Base-by-base conservation (phyloP, 2,888 invertebrate genomes). In the Volucella inanis region DNA sequence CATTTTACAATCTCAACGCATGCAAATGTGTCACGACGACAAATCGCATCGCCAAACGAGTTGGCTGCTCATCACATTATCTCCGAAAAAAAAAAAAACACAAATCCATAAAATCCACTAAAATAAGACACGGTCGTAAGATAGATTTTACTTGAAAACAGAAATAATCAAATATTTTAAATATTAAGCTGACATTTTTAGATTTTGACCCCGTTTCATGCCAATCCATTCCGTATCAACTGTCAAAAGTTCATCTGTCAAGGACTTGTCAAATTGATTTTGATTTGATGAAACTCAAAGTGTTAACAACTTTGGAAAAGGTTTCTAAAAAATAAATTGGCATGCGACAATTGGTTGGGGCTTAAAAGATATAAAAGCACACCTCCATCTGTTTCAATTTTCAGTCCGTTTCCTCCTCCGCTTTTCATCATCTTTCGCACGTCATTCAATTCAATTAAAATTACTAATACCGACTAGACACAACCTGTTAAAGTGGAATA, bases 401-500 rank as follows among this genome's bases (percentile, higher is more conserved):
- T 14, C 52, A 41, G 45, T 52, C 74, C 31, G 64, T 31, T n/a
- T 54, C 14, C 70, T 43, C 45, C 71, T n/a, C 54, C 72, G 50
- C 72, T 68, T 59, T 76, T 67, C 64, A 68, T 71, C 68, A 55
- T 55, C 80, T 80, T 43, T 70, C 79, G 59, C 81, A 76, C 61
- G 68, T 61, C 68, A 72, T 81, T 76, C 80, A 85, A 85, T 85
- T 85, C 80, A 85, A 85, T 85, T 85, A 85, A 85, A 85, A 85
- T 72, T 77, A 85, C 85, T 85, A 81, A 85, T 85, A 81, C 76
- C 76, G 85, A 80, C 85, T 85, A 85, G 85, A 85, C 85, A 81
- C 85, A 85, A 85, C 85, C 85, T 85, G 85, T 81, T 85, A 85
- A 85, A 85, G 85, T 85, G 85, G 85, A 85, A 85, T 81, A 72